Evolutionary conservation across 2,113 vertebrate genomes (phyloP).

Genomic region (Tauraco erythrolophus): DNA sequence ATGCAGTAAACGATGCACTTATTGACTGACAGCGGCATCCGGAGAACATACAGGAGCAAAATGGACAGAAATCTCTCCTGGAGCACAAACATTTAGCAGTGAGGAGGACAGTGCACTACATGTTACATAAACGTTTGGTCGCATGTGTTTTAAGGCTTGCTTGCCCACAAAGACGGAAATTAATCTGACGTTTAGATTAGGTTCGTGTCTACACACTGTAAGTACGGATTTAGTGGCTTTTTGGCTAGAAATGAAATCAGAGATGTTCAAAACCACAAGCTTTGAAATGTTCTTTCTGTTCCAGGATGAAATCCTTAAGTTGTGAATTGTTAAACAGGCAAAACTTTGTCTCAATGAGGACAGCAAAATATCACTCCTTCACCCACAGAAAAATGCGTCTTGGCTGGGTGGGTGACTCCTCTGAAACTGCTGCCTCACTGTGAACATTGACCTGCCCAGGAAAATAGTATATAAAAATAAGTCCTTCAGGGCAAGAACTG

Average conservation of each 20-base stretch:
- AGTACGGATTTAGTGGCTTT: not conserved
- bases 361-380: not conserved
- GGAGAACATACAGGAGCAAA: not conserved
- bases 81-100: not conserved
- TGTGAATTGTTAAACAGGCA: not conserved
- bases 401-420: not conserved
- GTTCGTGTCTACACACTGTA: slow-evolving; percentile 16
- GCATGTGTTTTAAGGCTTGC: slow-evolving; percentile 19
- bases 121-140: not conserved
- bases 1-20: not conserved
- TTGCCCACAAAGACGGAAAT: slow-evolving; percentile 17
- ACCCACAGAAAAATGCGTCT: not conserved
- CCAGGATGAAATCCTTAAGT: not conserved
- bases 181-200: slow-evolving; percentile 31
- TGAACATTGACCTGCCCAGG: not conserved
- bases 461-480: not conserved
- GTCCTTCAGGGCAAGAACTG: not conserved
- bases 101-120: not conserved
- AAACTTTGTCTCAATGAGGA: not conserved
- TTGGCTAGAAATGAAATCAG: not conserved
- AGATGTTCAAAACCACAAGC: not conserved
- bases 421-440: not conserved
- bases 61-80: slow-evolving; percentile 21
- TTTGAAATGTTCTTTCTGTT: not conserved
- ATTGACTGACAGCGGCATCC: not conserved